phyloP scores from a whole-genome alignment of 2,113 vertebrate genomes.

The Ardeotis arabs region DNA sequence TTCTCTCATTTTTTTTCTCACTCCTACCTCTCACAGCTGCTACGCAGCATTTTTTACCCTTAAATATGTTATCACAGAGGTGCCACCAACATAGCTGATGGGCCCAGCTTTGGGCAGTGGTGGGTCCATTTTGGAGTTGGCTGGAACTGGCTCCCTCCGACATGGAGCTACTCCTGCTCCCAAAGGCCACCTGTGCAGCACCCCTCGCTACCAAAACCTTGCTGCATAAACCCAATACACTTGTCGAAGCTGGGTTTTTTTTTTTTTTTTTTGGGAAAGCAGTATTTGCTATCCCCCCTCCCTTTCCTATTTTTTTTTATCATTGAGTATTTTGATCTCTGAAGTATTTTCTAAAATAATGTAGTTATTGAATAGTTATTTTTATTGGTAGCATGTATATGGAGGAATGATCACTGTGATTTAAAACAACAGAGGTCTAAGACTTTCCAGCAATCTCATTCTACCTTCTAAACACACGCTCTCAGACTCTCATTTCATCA shows the following conservation, averaged over 20 bases:
- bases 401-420: not conserved
- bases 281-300: not conserved
- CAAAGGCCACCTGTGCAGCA: not conserved
- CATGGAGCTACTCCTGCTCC: not conserved
- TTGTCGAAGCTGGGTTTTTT: not conserved
- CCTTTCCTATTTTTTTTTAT: not conserved
- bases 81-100: not conserved
- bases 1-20: not conserved
- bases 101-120: not conserved
- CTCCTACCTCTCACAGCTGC: not conserved
- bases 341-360: not conserved
- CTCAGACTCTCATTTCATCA: not conserved
- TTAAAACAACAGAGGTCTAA: not conserved
- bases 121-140: not conserved
- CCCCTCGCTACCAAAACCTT: not conserved
- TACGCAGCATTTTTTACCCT: not conserved
- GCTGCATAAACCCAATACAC: not conserved
- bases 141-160: fast-evolving
- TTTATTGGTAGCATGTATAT: not conserved
- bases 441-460: not conserved
- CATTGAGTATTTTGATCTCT: not conserved
- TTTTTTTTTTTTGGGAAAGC: not conserved
- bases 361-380: not conserved
- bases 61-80: not conserved
- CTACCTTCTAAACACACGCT: not conserved